A percentile compares a stretch with the other conserved stretches of the same genome.
These are phyloP conservation scores for Protaetia brevitarsis DNA, from an alignment of 1,140 invertebrate genomes.

Conservation along the genomic window DNA sequence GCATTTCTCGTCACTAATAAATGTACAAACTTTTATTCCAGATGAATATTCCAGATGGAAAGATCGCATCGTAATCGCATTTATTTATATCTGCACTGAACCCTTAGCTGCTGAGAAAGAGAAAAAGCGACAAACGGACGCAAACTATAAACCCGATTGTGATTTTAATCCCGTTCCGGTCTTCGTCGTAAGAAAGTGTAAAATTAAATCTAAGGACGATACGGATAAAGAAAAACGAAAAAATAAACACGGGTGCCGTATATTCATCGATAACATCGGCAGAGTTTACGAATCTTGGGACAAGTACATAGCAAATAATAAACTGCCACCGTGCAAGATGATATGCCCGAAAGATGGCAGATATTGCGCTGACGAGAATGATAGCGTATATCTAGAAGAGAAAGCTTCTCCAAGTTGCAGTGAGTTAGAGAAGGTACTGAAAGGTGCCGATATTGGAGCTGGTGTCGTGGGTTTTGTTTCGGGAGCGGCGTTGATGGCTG, in stretches of 20 bases:
- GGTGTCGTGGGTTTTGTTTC: slow-evolving; percentile 31
- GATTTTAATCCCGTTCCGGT: slow-evolving; percentile 39
- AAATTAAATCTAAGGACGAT: neutral
- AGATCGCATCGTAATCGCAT: slow-evolving; percentile 35
- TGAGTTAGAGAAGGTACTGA: neutral
- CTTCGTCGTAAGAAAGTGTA: slow-evolving; percentile 43
- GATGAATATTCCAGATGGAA: slow-evolving; percentile 36
- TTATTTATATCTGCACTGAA: slow-evolving; percentile 40
- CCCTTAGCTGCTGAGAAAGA: slow-evolving; percentile 39
- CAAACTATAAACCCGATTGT: slow-evolving; percentile 33
- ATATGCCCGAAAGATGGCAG: slow-evolving; percentile 44
- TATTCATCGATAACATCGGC: slow-evolving; percentile 45
- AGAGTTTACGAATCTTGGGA: slow-evolving; percentile 45
- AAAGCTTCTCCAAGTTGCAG: neutral
- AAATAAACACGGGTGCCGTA: slow-evolving; percentile 37
- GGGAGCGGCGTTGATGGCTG: slow-evolving; percentile 35
- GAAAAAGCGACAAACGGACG: slow-evolving; percentile 32
- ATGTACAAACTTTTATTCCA: slow-evolving; percentile 26
- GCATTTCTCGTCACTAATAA: neutral
- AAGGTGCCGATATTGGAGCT: neutral
- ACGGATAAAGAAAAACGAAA: neutral
- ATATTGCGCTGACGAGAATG: slow-evolving; percentile 27
- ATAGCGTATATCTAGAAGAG: neutral
- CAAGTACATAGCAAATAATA: slow-evolving; percentile 45
- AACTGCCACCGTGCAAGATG: slow-evolving; percentile 43